These are phyloP conservation scores for Alectura lathami DNA, from an alignment of 2,113 vertebrate genomes.

Conservation along the genomic window DNA sequence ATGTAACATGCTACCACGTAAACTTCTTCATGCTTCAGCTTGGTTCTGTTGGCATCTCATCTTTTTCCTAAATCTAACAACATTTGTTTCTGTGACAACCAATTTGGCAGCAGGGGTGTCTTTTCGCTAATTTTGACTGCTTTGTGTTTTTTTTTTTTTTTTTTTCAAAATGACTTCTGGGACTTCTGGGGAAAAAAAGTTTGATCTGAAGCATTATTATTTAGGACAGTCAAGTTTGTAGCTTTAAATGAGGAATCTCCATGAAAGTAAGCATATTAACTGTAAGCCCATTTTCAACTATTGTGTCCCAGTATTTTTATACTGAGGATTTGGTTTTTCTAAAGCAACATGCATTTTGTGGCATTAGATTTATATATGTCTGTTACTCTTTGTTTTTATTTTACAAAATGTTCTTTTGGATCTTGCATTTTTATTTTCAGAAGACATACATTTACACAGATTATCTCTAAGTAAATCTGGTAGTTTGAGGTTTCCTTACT, in stretches of 20 bases:
- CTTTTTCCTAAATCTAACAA: neutral
- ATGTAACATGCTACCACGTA: neutral
- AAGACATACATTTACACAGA: neutral
- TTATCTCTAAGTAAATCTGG: neutral
- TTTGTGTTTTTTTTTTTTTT: neutral
- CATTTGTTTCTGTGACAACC: neutral
- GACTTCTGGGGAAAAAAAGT: neutral
- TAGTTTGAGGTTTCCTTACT: neutral
- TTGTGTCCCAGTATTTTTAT: neutral
- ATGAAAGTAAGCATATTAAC: neutral
- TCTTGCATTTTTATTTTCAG: neutral
- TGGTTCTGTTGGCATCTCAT: neutral
- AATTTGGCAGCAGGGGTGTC: neutral
- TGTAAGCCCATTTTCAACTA: neutral
- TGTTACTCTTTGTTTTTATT: neutral
- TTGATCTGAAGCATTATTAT: neutral
- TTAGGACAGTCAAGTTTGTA: neutral
- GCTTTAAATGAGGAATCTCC: neutral
- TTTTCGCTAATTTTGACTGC: neutral
- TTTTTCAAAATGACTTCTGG: neutral
- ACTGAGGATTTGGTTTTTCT: neutral
- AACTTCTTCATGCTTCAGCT: neutral
- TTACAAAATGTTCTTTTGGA: neutral
- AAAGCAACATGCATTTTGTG: neutral
- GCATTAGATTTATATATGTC: neutral